Evolutionary conservation across 2,113 vertebrate species (phyloP), one percentile per base, ranked within the genome.

Genomic region (Thryonomys swinderianus): DNA sequence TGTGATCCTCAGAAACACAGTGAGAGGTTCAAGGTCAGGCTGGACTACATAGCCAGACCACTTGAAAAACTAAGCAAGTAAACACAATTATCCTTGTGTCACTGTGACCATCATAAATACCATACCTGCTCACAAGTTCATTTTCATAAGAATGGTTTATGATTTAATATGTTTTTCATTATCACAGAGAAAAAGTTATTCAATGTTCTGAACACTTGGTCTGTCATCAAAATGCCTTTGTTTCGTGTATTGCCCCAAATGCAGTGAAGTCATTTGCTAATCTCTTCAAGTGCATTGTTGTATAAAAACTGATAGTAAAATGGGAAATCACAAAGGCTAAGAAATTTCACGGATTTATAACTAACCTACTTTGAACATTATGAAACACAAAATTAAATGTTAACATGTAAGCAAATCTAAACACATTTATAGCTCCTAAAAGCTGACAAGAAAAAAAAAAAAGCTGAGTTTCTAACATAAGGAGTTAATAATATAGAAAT

Each of bases 91-190:
- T 32, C 48, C 27, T 76, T 48, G 21, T 93, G 87, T 53, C 82
- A 96, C 85, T 95, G 34, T 90, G 69, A 87, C 59, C 32, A 61
- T 25, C 30, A 57, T 55, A 88, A n/a, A 64, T 30, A 64, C 59
- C 25, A 95, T 95, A 78, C 84, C 85, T 87, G 84, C 74, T 83
- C 53, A 97, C 64, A 94, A 88, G n/a, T 93, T 82, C 62, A 85
- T 94, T 96, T 97, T 71, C 73, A 10, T 81, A 69, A 95, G 66
- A 45, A 59, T 40, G 53, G 85, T 74, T 83, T 93, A 84, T 85
- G 45, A 37, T 95, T 88, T 55, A 45, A 53, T 90, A 18, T 45
- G 25, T n/a, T 71, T 95, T 96, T 95, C 78, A 95, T 42, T 73
- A 87, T 81, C 85, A 67, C 12, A 91, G 88, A 89, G 34, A 51